Evolutionary conservation across 2,888 invertebrate genomes (phyloP).

Genomic region (Imbricaverruca yamaguchii): DNA sequence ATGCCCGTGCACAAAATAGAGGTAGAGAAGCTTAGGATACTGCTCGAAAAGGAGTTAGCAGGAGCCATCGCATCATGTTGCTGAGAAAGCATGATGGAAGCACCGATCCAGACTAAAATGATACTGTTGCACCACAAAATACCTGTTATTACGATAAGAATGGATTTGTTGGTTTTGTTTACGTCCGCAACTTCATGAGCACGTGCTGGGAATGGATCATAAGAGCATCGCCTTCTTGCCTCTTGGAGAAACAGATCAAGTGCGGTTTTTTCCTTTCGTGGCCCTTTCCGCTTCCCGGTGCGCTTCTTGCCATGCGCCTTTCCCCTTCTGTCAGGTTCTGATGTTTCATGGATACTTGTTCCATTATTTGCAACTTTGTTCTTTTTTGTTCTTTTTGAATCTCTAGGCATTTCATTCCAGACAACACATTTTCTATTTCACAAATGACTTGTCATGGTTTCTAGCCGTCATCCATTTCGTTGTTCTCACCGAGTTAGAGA

Average conservation of each 20-base stretch:
- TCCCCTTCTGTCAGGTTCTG: not conserved
- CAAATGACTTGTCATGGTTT: too few species aligned
- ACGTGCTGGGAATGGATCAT: not conserved
- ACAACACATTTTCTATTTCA: too few species aligned
- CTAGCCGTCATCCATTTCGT: too few species aligned
- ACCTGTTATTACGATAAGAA: not conserved
- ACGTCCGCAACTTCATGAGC: not conserved
- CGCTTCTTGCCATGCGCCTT: not conserved
- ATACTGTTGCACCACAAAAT: not conserved
- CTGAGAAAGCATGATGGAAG: not conserved
- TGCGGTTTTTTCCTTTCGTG: not conserved
- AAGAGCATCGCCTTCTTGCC: not conserved
- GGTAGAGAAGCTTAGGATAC: not conserved
- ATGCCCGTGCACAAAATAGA: not conserved
- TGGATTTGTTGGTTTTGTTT: not conserved
- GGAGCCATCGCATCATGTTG: too few species aligned
- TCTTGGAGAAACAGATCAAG: not conserved
- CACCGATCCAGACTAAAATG: not conserved
- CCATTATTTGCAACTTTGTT: not conserved
- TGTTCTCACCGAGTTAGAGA: too few species aligned
- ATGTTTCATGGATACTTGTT: not conserved
- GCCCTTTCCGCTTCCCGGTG: not conserved
- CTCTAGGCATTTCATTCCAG: not conserved
- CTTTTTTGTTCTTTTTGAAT: not conserved
- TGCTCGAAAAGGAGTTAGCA: not conserved